Evolutionary conservation across 2,888 invertebrate genomes (phyloP).

Genomic region (Syrphus vitripennis): DNA sequence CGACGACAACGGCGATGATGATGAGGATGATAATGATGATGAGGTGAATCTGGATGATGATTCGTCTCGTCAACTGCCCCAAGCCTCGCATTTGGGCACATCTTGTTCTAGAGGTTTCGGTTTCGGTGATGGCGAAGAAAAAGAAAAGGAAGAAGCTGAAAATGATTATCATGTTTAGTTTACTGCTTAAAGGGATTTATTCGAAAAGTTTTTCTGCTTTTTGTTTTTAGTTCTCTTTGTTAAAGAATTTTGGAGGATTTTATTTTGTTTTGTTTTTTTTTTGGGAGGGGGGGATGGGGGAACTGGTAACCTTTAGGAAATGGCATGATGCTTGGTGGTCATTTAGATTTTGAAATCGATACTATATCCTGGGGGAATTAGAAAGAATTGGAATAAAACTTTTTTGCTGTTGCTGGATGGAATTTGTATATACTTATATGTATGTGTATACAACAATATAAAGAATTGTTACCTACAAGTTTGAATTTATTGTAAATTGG

Average conservation of each 20-base stretch:
- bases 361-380: neutral
- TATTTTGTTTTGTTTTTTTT: neutral
- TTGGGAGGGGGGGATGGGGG: too few relatives aligned
- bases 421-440: too few relatives aligned
- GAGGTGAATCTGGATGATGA: conserved; percentile 26
- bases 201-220: conserved; percentile 45
- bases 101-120: neutral
- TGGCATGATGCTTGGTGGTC: neutral
- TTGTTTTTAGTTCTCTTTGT: conserved; percentile 1
- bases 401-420: neutral
- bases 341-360: conserved; percentile 22
- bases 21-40: conserved; percentile 1
- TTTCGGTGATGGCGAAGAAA: too few relatives aligned
- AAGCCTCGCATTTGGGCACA: neutral
- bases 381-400: neutral
- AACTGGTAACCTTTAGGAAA: neutral
- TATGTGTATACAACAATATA: too few relatives aligned
- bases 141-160: neutral
- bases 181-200: conserved; percentile 56
- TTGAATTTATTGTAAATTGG: neutral
- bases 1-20: neutral
- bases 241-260: conserved; percentile 17
- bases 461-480: neutral
- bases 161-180: conserved; percentile 57
- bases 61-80: conserved; percentile 42